Evolutionary conservation across 2,888 invertebrate species (phyloP), one percentile per base, ranked within the genome.

Genomic region (Cerastoderma edule): DNA sequence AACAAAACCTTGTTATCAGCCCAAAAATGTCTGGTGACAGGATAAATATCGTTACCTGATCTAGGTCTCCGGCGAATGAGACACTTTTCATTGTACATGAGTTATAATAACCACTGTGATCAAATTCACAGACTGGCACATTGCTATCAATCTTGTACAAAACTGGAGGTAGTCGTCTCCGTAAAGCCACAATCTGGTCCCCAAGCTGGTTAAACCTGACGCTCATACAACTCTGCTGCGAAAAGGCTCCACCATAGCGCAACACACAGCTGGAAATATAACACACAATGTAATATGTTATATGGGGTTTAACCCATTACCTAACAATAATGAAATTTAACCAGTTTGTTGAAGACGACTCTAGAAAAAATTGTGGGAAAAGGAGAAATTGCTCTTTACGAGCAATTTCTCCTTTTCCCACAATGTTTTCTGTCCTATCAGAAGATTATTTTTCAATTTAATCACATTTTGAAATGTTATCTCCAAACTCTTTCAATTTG

Each of bases 81-180:
- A 98, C 97, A 81, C 97, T 98, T 93, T 99, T 99, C 97, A 99
- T 98, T 0, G 99, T 99, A 91, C 98, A 98, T 0, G 97, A 97
- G 93, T 98, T 98, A 90, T 97, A 97, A 92, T 98, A 99, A 79
- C 97, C 96, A 63, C 95, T 95, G 91, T 98, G 97, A 92, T 97
- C 96, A 93, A 98, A 98, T 92, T 97, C 96, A 81, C 96, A 96
- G 32, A 96, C 93, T 0, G 96, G 95, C 53, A 95, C 94, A 0
- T 96, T 94, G 0, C 95, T 95, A 82, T 95, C 94, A 0, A 93
- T 89, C 93, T 93, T 90, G 90, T 96, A 98, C 8, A 98, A 93
- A 16, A 97, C 96, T 0, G 98, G 98, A 0, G 97, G 96, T 22
- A 96, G 94, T n/a, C 98, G 95, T 10, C 98, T 95, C 32, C 98